Base-by-base conservation (phyloP, 2,888 invertebrate species). In the Mythimna impura region DNA sequence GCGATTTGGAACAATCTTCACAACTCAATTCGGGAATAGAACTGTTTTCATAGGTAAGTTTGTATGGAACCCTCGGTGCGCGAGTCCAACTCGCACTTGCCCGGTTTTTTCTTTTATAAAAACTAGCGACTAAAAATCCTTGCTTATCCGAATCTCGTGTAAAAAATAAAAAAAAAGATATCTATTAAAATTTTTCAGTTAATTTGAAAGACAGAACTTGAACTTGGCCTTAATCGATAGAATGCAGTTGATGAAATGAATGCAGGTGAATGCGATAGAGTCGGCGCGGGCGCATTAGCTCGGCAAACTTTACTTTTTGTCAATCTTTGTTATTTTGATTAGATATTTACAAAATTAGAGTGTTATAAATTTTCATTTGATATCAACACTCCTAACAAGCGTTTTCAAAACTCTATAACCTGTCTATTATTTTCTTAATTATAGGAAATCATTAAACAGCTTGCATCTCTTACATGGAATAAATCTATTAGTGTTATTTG, bases 241-340 rank as follows among this genome's bases (percentile, higher is more conserved):
- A 76, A 79, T 75, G 66, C 57, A 72, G 61, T 77, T 76, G 14
- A 82, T 52, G 52, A 72, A 76, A 76, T 67, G 12, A 76, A 78
- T 71, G 71, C 60, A 71, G 66, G 54, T 74, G 63, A 30, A 80
- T 64, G 68, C 14, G 12, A 77, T 36, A 60, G 22, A 47, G 55
- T 4, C 63, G 9, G 65, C 74, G 80, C 71, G 14, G 9, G 73
- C 65, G 77, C 78, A 82, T 73, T 68, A 65, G 36, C 20, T 47
- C 52, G 25, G 60, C 25, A 76, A 82, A 66, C 54, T 66, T 57
- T 25, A 60, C 60, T 67, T 50, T 25, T 1, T 30, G 17, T 54
- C 17, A 30, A 8, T 25, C 47, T 55, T 55, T 54, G 34, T 63
- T 65, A 80, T 78, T 70, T 78, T 65, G 64, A 70, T 75, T 73